Percentiles rank a stretch among this genome's conserved stretches.
Evolutionary conservation across 2,888 invertebrate genomes (phyloP).

Genomic region (Bursaphelenchus okinawaensis): DNA sequence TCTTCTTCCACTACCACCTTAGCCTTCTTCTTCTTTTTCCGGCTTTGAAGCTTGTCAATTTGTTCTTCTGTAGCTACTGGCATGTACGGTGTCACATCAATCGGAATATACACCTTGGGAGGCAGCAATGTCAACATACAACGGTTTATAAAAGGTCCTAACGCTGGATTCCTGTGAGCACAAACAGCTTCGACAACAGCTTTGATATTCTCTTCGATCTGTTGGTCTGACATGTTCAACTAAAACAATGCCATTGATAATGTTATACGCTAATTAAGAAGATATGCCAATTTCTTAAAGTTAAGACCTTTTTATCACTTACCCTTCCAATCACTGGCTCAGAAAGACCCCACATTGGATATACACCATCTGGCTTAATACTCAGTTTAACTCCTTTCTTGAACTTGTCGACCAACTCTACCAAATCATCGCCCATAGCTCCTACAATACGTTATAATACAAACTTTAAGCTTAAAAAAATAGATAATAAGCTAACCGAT

Average conservation of each 20-base stretch:
- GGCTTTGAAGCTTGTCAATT: conserved; percentile 48
- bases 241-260: conserved; percentile 18
- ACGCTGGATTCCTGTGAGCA: conserved; percentile 47
- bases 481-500: too few species aligned
- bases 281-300: neutral
- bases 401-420: conserved; percentile 47
- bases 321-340: conserved; percentile 51
- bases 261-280: neutral
- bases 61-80: conserved; percentile 53
- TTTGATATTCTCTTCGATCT: conserved; percentile 50
- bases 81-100: conserved; percentile 44
- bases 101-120: conserved; percentile 39
- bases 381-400: conserved; percentile 48
- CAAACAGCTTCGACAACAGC: conserved; percentile 44
- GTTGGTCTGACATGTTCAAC: conserved; percentile 46
- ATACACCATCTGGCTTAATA: conserved; percentile 43
- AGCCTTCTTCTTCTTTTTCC: conserved; percentile 45
- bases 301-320: too few species aligned
- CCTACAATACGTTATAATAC: conserved; percentile 28
- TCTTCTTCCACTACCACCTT: conserved; percentile 42
- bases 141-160: conserved; percentile 53
- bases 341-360: conserved; percentile 50
- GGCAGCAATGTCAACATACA: conserved; percentile 47
- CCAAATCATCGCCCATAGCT: conserved; percentile 48
- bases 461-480: neutral